phyloP scores from a whole-genome alignment of 2,888 invertebrate genomes.

The Teinopalpus imperialis region DNA sequence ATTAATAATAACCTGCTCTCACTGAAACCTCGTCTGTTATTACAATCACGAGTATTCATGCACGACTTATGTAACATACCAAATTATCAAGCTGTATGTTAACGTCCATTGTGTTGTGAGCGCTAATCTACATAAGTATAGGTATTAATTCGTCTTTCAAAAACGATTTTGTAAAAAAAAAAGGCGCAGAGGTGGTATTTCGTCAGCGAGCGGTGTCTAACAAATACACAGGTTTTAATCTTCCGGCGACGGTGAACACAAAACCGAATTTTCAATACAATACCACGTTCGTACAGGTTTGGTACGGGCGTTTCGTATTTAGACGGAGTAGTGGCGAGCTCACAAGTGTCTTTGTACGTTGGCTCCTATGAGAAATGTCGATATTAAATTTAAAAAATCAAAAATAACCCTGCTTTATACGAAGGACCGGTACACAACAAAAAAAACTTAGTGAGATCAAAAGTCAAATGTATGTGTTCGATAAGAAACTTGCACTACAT shows the following conservation, averaged over 20 bases:
- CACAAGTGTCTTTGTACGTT: slow-evolving; percentile 37
- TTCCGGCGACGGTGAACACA: slow-evolving; percentile 26
- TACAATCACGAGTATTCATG: slow-evolving; percentile 66
- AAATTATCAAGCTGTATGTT: slow-evolving; percentile 73
- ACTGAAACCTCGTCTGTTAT: slow-evolving; percentile 57
- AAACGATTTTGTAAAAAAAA: slow-evolving; percentile 75
- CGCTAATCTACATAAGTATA: slow-evolving; percentile 80
- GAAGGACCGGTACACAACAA: neutral
- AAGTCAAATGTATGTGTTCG: slow-evolving; percentile 9
- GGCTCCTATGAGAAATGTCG: slow-evolving; percentile 14
- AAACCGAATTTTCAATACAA: slow-evolving; percentile 67
- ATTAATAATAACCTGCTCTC: slow-evolving; percentile 70
- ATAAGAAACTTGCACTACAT: slow-evolving; percentile 24
- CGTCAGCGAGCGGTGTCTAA: slow-evolving; percentile 49
- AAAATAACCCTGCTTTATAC: neutral
- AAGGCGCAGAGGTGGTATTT: slow-evolving; percentile 53
- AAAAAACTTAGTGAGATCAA: slow-evolving; percentile 6
- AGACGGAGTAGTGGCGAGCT: slow-evolving; percentile 38
- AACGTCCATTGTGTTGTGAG: slow-evolving; percentile 69
- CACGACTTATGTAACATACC: slow-evolving; percentile 67
- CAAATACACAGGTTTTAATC: slow-evolving; percentile 43
- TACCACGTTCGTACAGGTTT: slow-evolving; percentile 40
- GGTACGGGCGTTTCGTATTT: slow-evolving; percentile 27
- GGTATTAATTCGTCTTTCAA: slow-evolving; percentile 79
- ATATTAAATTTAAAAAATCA: slow-evolving; percentile 8